Evolutionary conservation across 1,140 invertebrate genomes (phyloP).

Genomic region (Stratiolaelaps scimitus): DNA sequence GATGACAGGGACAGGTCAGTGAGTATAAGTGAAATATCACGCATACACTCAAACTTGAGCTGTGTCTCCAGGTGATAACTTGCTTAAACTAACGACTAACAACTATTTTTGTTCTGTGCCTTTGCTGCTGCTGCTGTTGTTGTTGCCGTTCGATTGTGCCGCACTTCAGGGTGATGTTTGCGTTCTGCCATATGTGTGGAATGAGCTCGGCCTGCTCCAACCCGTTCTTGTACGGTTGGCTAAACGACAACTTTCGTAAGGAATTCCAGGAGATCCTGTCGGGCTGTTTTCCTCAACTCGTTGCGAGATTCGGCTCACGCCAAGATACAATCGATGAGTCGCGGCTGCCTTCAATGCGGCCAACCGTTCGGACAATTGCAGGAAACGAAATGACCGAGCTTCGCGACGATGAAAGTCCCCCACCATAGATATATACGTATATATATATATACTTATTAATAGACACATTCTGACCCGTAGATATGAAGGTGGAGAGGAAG

Average conservation of each 20-base stretch:
- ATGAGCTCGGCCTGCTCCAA: slow-evolving; percentile 72
- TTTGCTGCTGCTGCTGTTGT: slow-evolving; percentile 47
- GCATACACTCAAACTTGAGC: too few species aligned
- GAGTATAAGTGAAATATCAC: too few species aligned
- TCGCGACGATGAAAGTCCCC: too few species aligned
- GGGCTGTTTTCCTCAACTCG: background rate
- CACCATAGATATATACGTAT: too few species aligned
- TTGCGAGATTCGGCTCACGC: background rate
- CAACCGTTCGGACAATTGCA: background rate
- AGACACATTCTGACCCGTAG: too few species aligned
- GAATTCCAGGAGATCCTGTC: slow-evolving; percentile 45
- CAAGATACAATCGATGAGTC: slow-evolving; percentile 12
- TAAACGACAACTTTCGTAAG: slow-evolving; percentile 52
- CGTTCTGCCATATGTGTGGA: slow-evolving; percentile 71
- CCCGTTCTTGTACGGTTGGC: slow-evolving; percentile 59
- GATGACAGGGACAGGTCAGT: too few species aligned
- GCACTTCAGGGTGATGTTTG: slow-evolving; percentile 43
- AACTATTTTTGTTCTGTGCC: too few species aligned
- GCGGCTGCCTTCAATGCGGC: background rate
- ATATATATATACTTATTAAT: too few species aligned
- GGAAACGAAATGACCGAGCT: background rate
- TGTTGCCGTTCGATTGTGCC: slow-evolving; percentile 43
- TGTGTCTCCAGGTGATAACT: too few species aligned
- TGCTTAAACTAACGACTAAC: too few species aligned
- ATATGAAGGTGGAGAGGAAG: too few species aligned